A percentile compares a stretch with the other conserved stretches of the same genome.
phyloP scores from a whole-genome alignment of 2,797 vertebrate genomes.

The Esox masquinongy region DNA sequence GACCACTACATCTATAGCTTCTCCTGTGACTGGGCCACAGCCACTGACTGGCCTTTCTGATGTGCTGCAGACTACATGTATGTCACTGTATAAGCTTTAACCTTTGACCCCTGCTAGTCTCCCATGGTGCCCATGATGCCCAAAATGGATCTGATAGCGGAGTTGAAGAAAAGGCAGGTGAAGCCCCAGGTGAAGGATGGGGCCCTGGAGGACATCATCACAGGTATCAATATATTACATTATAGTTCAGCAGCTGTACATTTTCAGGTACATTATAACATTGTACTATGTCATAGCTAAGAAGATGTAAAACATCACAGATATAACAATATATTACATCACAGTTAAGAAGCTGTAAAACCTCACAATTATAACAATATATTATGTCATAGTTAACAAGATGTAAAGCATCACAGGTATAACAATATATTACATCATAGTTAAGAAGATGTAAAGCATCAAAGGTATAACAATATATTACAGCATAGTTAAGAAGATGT shows the following conservation, averaged over 20 bases:
- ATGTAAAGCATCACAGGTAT: no score
- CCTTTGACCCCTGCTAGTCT: constrained; percentile 63
- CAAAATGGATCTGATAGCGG: constrained; percentile 94
- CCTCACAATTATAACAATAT: no score
- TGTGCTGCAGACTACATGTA: background rate
- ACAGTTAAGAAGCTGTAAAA: background rate
- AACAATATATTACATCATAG: background rate
- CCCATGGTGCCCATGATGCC: constrained; percentile 79
- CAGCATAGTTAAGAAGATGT: no score
- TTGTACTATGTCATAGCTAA: background rate
- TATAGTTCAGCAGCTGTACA: background rate
- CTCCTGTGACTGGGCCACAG: background rate
- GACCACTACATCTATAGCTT: background rate
- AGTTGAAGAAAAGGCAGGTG: constrained; percentile 94
- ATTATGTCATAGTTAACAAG: no score
- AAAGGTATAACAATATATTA: no score
- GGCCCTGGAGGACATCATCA: constrained; percentile 95
- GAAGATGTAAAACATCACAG: constrained; percentile 77
- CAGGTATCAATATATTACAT: constrained; percentile 57
- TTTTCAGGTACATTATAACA: background rate
- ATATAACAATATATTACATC: background rate
- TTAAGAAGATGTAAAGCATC: background rate
- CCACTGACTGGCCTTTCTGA: background rate
- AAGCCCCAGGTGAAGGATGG: constrained; percentile 94
- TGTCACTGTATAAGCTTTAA: constrained; percentile 10